Conservation (phyloP, 2,797 vertebrate species). For the Thamnophis elegans region DNA sequence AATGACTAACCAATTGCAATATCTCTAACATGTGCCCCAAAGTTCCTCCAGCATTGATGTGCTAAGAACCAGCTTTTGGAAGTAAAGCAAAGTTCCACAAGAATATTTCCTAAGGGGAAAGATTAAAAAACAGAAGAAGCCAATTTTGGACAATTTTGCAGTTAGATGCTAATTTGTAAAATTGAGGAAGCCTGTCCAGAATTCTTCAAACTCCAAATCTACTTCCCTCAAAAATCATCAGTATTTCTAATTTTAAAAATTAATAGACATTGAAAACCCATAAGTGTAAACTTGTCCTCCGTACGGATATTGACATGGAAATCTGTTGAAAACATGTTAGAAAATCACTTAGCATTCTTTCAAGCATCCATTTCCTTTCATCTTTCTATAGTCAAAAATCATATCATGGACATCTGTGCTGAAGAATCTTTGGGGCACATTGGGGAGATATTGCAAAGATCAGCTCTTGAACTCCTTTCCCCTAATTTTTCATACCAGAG, state of each 20-base stretch:
- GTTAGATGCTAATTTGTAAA: background rate
- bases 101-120: background rate
- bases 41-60: background rate
- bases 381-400: background rate
- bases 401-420: conserved; percentile 1
- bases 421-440: background rate
- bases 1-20: background rate
- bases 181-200: background rate
- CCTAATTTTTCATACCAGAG: conserved; percentile 33
- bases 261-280: background rate
- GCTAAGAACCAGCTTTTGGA: background rate
- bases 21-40: background rate
- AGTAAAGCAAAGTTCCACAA: background rate
- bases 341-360: background rate
- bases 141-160: background rate
- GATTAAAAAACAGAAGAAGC: background rate
- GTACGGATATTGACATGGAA: background rate
- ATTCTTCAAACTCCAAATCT: background rate
- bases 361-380: background rate
- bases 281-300: background rate
- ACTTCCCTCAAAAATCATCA: background rate
- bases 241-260: background rate
- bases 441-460: background rate
- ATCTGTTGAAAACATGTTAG: background rate
- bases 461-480: conserved; percentile 27